Conservation (phyloP, 2,797 vertebrate genomes). For the Enteromius afrohamiltoni region DNA sequence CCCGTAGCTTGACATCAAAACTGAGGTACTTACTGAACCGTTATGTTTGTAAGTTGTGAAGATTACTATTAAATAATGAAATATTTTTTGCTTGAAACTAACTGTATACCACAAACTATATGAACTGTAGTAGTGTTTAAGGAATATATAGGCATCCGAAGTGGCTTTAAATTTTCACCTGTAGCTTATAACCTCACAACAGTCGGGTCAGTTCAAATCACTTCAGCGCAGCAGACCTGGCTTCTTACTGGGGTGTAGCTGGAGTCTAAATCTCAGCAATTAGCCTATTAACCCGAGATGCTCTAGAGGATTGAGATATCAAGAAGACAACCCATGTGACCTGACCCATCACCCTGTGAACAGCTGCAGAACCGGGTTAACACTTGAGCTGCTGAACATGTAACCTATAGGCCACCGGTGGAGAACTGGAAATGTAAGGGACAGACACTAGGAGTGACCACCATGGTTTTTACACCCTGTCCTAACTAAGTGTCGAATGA, state of each 20-base stretch:
- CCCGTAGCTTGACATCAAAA: no score
- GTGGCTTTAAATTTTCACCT: not conserved
- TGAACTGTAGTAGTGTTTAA: not conserved
- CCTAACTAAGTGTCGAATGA: not conserved
- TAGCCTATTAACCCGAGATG: constrained; percentile 35
- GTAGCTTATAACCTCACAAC: constrained; percentile 25
- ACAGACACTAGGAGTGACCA: not conserved
- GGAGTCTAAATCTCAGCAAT: constrained; percentile 29
- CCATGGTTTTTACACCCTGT: not conserved
- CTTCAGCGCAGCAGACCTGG: not conserved
- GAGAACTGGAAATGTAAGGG: not conserved
- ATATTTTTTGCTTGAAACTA: not conserved
- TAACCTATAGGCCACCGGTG: not conserved
- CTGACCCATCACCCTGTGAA: constrained; percentile 37
- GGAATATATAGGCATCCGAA: not conserved
- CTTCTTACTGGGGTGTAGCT: constrained; percentile 26
- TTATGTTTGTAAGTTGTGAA: no score
- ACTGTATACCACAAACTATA: not conserved
- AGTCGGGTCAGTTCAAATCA: constrained; percentile 29
- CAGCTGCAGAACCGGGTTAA: constrained; percentile 36
- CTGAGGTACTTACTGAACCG: no score
- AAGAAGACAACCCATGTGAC: constrained; percentile 38
- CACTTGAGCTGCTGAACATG: constrained; percentile 1
- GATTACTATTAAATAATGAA: not conserved
- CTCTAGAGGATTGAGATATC: constrained; percentile 29